Evolutionary conservation across 1,140 invertebrate species (phyloP).

Genomic region (Fopius arisanus): DNA sequence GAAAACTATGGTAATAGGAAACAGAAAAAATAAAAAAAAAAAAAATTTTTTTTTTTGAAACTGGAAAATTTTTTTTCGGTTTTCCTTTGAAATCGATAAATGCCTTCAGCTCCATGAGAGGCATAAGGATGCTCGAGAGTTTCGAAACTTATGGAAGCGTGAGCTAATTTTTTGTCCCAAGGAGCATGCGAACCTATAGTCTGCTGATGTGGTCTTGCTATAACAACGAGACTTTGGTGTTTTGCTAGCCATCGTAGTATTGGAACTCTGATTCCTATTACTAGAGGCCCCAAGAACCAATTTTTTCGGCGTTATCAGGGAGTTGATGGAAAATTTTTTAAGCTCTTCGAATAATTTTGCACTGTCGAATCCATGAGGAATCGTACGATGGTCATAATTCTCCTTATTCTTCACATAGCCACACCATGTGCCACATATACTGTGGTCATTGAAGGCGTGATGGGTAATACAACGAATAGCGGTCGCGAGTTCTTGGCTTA

Average conservation of each 20-base stretch:
- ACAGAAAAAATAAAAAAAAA: too few relatives aligned
- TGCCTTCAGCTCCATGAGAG: too few relatives aligned
- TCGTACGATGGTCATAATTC: neutral
- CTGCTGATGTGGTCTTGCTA: conserved; percentile 8
- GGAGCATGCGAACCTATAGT: conserved; percentile 18
- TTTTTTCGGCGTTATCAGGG: conserved; percentile 15
- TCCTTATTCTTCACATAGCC: conserved; percentile 1
- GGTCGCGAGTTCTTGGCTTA: neutral
- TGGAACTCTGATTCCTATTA: conserved; percentile 26
- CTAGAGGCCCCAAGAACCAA: conserved; percentile 23
- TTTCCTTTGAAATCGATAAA: too few relatives aligned
- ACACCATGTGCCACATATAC: conserved; percentile 7
- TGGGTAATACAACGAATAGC: neutral
- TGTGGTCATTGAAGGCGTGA: conserved; percentile 3
- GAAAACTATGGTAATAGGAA: too few relatives aligned
- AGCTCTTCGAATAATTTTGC: neutral
- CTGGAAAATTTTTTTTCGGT: too few relatives aligned
- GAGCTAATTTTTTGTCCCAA: conserved; percentile 21
- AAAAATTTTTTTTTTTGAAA: too few relatives aligned
- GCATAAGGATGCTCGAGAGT: too few relatives aligned
- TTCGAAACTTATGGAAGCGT: too few relatives aligned
- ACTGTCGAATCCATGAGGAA: conserved; percentile 12
- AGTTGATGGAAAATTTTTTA: conserved; percentile 17
- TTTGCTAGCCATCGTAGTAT: conserved; percentile 16
- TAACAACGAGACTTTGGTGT: conserved; percentile 14